phyloP scores from a whole-genome alignment of 1,140 invertebrate species.

The Dreissena polymorpha region DNA sequence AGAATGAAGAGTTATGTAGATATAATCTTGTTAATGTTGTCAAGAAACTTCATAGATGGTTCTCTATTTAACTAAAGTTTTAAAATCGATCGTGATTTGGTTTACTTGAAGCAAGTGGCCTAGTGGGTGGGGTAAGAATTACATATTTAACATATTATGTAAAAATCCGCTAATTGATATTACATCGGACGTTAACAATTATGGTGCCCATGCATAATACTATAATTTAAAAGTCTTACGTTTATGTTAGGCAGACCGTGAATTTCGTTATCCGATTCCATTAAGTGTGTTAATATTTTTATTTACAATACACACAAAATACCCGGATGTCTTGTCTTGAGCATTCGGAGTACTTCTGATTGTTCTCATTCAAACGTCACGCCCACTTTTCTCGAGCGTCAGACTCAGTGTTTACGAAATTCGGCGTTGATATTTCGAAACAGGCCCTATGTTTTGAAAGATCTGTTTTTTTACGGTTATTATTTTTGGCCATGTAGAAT shows the following conservation, averaged over 20 bases:
- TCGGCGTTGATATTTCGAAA: background rate
- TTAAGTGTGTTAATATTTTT: constrained; percentile 43
- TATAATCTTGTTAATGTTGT: too few species aligned
- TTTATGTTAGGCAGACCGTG: constrained; percentile 60
- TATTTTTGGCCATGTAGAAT: too few species aligned
- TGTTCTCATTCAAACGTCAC: constrained; percentile 12
- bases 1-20: too few species aligned
- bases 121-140: too few species aligned
- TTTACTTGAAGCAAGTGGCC: too few species aligned
- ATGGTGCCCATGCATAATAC: background rate
- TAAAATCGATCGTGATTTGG: too few species aligned
- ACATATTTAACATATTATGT: too few species aligned
- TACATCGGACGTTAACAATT: too few species aligned
- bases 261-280: constrained; percentile 60
- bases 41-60: too few species aligned
- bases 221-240: constrained; percentile 52
- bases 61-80: too few species aligned
- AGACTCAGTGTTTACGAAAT: constrained; percentile 14
- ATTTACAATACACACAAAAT: constrained; percentile 26
- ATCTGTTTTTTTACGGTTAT: background rate
- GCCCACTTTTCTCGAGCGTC: constrained; percentile 31
- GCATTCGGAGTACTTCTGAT: constrained; percentile 19
- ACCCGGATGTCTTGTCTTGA: constrained; percentile 40
- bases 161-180: too few species aligned
- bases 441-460: constrained; percentile 21